These are phyloP conservation scores for Nasonia vitripennis DNA, from an alignment of 1,140 invertebrate species.

Conservation along the genomic window DNA sequence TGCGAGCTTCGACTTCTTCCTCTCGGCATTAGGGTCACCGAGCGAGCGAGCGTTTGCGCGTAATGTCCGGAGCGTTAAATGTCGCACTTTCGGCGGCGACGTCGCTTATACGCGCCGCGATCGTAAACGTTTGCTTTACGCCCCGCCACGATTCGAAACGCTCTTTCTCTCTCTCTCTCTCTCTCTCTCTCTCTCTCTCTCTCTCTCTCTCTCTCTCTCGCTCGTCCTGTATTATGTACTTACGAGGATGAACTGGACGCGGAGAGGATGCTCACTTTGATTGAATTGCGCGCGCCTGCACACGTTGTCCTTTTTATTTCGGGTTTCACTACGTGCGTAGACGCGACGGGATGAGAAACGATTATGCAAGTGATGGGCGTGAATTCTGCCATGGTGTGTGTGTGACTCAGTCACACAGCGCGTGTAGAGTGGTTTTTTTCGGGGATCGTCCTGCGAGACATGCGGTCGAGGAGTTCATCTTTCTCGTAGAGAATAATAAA, in stretches of 20 bases:
- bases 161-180: not conserved
- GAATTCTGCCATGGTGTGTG: not conserved
- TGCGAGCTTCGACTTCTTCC: constrained; percentile 53
- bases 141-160: constrained; percentile 42
- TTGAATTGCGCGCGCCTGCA: constrained; percentile 9
- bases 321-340: not conserved
- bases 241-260: not conserved
- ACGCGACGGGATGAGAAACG: not conserved
- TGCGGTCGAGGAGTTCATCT: not conserved
- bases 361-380: not conserved
- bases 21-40: constrained; percentile 33
- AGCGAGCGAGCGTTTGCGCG: constrained; percentile 43
- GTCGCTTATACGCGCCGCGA: constrained; percentile 17
- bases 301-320: not conserved
- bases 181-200: not conserved
- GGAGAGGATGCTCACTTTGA: constrained; percentile 34
- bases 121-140: constrained; percentile 50
- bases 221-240: too few species aligned
- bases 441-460: not conserved
- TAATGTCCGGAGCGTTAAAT: constrained; percentile 35
- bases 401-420: not conserved
- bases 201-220: too few species aligned
- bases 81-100: constrained; percentile 43
- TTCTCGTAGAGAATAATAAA: not conserved
- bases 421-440: not conserved